A percentile compares a stretch with the other conserved stretches of the same genome.
Conservation (phyloP, 2,888 invertebrate species). For the Dynastes grantii region DNA sequence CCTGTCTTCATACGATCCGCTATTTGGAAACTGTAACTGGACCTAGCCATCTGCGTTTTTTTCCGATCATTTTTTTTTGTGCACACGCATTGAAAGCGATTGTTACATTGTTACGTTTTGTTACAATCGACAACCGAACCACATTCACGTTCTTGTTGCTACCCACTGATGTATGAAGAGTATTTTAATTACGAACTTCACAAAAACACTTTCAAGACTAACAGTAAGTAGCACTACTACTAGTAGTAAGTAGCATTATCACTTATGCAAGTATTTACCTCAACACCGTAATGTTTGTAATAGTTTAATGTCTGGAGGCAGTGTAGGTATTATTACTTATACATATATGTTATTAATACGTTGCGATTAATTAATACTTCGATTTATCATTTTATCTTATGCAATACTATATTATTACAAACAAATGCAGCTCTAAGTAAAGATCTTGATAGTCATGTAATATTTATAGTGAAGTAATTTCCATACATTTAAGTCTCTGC, state of each 20-base stretch:
- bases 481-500: not conserved
- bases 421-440: not conserved
- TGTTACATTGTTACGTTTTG: slow-evolving; percentile 34
- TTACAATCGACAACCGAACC: slow-evolving; percentile 16
- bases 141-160: not conserved
- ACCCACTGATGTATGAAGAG: not conserved
- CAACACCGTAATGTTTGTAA: too few relatives aligned
- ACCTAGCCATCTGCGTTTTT: slow-evolving; percentile 38
- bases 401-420: slow-evolving; percentile 6
- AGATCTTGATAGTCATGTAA: not conserved
- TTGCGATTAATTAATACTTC: slow-evolving; percentile 35
- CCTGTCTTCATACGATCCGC: slow-evolving; percentile 9
- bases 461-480: slow-evolving; percentile 20
- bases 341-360: slow-evolving; percentile 32
- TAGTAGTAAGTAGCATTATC: too few relatives aligned
- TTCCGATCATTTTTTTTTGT: slow-evolving; percentile 24
- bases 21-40: slow-evolving; percentile 42
- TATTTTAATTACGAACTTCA: too few relatives aligned
- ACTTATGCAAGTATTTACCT: too few relatives aligned
- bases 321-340: slow-evolving; percentile 16
- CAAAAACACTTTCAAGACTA: too few relatives aligned
- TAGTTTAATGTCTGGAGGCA: not conserved
- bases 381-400: slow-evolving; percentile 18
- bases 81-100: slow-evolving; percentile 17
- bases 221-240: too few relatives aligned